These are phyloP conservation scores for Bombus sylvicola DNA, from an alignment of 1,140 invertebrate species.

Conservation along the genomic window DNA sequence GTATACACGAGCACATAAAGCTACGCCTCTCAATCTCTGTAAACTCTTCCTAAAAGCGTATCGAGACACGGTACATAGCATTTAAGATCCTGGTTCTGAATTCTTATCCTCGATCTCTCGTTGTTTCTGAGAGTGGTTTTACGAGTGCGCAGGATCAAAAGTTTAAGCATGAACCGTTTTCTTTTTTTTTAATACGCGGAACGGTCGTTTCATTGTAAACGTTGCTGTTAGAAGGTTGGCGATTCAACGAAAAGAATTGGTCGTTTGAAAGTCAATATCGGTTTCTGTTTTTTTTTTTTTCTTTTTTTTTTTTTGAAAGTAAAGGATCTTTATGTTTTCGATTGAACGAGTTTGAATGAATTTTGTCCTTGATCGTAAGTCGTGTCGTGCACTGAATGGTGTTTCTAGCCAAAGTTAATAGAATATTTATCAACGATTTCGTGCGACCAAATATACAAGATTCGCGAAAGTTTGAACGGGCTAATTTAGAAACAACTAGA, in stretches of 20 bases:
- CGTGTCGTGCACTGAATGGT: background rate
- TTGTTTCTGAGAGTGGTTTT: background rate
- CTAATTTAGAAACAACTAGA: constrained; percentile 11
- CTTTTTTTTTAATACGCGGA: background rate
- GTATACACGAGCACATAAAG: background rate
- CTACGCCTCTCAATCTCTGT: background rate
- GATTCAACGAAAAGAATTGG: background rate
- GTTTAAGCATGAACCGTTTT: background rate
- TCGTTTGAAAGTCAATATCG: background rate
- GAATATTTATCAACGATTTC: constrained; percentile 33
- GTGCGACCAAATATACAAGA: constrained; percentile 2
- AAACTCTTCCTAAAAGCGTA: background rate
- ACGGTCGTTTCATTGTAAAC: background rate
- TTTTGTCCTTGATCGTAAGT: background rate
- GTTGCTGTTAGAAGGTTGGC: background rate
- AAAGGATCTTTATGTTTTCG: background rate
- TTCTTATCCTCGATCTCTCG: background rate
- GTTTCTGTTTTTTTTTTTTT: background rate
- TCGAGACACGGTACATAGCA: background rate
- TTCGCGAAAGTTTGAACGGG: background rate
- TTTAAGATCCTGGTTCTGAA: background rate
- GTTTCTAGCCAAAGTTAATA: constrained; percentile 40
- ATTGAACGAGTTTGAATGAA: background rate
- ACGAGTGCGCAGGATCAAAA: background rate
- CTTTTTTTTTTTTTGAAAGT: background rate